Evolutionary conservation across 1,140 invertebrate genomes (phyloP), one percentile per base, ranked within the genome.

Genomic region (Pemphigus obesinymphae): DNA sequence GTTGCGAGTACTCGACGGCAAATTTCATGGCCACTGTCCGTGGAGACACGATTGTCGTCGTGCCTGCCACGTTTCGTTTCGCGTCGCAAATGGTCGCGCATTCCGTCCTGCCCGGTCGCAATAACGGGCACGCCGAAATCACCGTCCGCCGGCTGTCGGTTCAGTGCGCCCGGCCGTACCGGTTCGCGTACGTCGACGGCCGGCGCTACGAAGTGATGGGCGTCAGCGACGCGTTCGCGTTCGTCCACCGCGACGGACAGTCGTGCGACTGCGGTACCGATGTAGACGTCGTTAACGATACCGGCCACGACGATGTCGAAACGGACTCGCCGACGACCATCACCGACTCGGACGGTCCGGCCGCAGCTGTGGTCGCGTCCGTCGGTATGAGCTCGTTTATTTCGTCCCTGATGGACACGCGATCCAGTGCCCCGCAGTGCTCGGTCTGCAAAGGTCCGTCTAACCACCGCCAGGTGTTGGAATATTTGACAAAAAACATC

Each of bases 31-130:
- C 43, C 15, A 6, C 45, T 0, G 17, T 48, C 26, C 23, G 23
- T 3, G 70, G 70, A 7, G 26, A 48, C 2, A 26, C 45, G 17
- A 17, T 73, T 43, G 17, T 73, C 17, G 43, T 73, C 70, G 70
- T 31, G 17, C 70, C 70, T 3, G 70, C 70, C 26, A 15, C 70
- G 17, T 73, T 73, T 26, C 70, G 17, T 31, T n/a, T 13, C 26
- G 70, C 70, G 8, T 73, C 70, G 3, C 70, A 73, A 8, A 73
- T 73, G 70, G 26, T 73, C 45, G 70, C 70, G 29, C 70, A 73
- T 29, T 26, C 17, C 26, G 45, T 50, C 1, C 1, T 73, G 26
- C 23, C 70, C 26, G 40, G 17, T 45, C 3, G 20, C 8, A 3
- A 2, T 8, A 7, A 13, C 43, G 43, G 43, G 7, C 26, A 15